phyloP scores from a whole-genome alignment of 2,797 vertebrate species.

The Allenopithecus nigroviridis region DNA sequence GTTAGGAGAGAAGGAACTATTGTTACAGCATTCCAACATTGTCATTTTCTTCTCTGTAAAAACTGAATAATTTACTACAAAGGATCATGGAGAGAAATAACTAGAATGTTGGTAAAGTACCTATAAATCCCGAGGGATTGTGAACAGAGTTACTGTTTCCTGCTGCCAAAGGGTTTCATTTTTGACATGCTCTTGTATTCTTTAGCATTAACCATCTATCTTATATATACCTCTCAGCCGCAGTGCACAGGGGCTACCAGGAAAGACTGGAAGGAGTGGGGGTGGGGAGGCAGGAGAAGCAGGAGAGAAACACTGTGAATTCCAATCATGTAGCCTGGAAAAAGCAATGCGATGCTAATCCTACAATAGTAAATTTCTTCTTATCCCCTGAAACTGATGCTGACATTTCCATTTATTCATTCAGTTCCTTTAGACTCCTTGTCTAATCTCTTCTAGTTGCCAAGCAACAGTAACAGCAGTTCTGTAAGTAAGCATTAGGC shows the following conservation, averaged over 20 bases:
- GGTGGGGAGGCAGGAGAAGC: not conserved
- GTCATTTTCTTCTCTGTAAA: conserved; percentile 1
- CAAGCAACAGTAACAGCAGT: conserved; percentile 81
- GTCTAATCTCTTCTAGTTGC: conserved; percentile 78
- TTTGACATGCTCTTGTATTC: not conserved
- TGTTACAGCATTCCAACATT: not conserved
- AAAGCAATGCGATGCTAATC: conserved; percentile 61
- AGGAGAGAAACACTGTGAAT: conserved; percentile 15
- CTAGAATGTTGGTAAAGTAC: not conserved
- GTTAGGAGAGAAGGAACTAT: conserved; percentile 28
- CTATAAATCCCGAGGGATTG: conserved; percentile 3
- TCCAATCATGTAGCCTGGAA: conserved; percentile 33
- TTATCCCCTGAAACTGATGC: conserved; percentile 60
- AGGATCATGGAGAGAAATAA: conserved; percentile 37
- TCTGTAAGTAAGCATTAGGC: conserved; percentile 68
- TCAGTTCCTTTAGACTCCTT: conserved; percentile 65
- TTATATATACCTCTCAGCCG: not conserved
- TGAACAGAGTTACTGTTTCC: not conserved
- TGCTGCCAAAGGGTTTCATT: not conserved
- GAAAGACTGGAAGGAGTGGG: not conserved
- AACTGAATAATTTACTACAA: conserved; percentile 40
- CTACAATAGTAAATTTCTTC: conserved; percentile 66
- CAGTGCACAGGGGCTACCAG: not conserved
- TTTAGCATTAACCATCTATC: conserved; percentile 21
- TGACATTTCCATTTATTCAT: conserved; percentile 76